Base-by-base conservation (phyloP, 2,113 vertebrate species). In the Cromileptes altivelis region DNA sequence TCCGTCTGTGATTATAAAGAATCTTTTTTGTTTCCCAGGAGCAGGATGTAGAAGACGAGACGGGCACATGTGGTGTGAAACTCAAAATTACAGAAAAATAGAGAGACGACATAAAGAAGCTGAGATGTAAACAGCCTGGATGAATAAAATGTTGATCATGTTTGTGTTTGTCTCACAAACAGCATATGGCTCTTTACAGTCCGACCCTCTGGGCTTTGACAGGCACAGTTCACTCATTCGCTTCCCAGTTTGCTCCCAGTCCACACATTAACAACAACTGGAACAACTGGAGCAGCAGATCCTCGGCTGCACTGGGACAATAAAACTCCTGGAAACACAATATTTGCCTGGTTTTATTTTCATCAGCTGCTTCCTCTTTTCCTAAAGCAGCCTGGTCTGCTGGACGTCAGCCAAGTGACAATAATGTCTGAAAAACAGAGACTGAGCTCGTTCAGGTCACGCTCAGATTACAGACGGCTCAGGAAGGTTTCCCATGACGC, bases 251-350 rank as follows among this genome's bases (percentile, higher is more conserved):
- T 33, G 27, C 12, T 84, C 84, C 84, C 88, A 67, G 80, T 81
- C 71, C 69, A 19, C 73, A 40, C 84, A 86, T 86, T 75, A 86
- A 86, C 57, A 73, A 25, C 76, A 52, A 86, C 83, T 72, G 83
- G 80, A 85, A 75, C 70, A 69, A 83, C 80, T 77, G 81, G 76
- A 87, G 84, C 77, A 67, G 80, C 80, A 81, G 84, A 81, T 61
- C 74, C 57, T 58, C 25, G 0, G 80, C 79, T 40, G 21, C 70
- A 47, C 40, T 0, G 73, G 57, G 63, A 65, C 45, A 8, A 81
- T 75, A 78, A 88, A 75, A 52, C 40, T 17, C 53, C 56, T 62
- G 57, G 70, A 69, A 86, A 84, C 70, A 81, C 55, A 81, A 72
- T 42, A 69, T 77, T 76, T 68, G 55, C 49, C 64, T 23, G 64